Evolutionary conservation across 2,888 invertebrate species (phyloP), one percentile per base, ranked within the genome.

Genomic region (Drosophila koepferae): DNA sequence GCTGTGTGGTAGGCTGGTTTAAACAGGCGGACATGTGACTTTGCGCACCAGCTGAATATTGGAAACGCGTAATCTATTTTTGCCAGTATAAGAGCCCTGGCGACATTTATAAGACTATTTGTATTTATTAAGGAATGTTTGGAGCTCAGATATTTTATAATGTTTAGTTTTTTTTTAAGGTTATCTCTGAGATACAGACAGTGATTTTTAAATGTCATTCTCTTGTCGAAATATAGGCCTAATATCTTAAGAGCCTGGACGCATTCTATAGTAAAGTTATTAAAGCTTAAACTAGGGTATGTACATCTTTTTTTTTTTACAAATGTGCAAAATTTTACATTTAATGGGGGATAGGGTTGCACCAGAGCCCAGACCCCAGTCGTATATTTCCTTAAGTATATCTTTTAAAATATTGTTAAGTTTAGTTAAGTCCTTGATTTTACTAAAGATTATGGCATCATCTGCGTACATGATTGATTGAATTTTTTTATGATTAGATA

Each of bases 381-480:
- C 23, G 20, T 46, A 23, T 14, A 23, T 46, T 46, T 46, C 46
- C 12, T 46, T 46, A 20, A 46, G 46, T 49, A 60, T 41, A 51
- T 49, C 9, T 31, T 31, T 31, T 31, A 51, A 8, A 49, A 60
- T 60, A n/a, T 41, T 53, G 34, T 54, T 44, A 9, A 44, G 44
- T 36, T 53, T 53, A 23, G 20, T 36, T 41, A 44, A 12, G 36
- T 44, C 34, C 12, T 28, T 46, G 14, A 49, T 31, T 49, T 49
- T 49, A 7, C n/a, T 31, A 16, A 49, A 49, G n/a, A 31, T 49
- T 16, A 10, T 49, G 10, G n/a, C 40, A 20, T 56, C 53, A 18
- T 65, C 53, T 38, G 53, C 64, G 43, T 59, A 59, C n/a, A 59
- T 51, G 8, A 38, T 31, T n/a, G 51, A 7, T 16, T 59, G 23